A percentile compares a stretch with the other conserved stretches of the same genome.
phyloP scores from a whole-genome alignment of 2,888 invertebrate genomes.

The Trichopoda pennipes region DNA sequence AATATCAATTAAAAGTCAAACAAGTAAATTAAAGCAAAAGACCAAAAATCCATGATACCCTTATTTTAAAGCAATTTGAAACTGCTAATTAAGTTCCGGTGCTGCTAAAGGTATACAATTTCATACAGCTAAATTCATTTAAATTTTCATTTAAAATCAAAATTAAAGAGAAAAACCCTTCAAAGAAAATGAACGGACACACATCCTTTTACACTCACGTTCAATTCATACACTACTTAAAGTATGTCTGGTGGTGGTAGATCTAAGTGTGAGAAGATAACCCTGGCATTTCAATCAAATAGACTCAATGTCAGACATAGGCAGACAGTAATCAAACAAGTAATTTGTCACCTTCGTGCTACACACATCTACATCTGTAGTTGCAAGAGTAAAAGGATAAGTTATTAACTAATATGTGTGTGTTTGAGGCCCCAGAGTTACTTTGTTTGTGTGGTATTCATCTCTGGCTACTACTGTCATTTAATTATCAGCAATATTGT shows the following conservation, averaged over 20 bases:
- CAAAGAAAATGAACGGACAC: not conserved
- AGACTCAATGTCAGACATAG: slow-evolving; percentile 38
- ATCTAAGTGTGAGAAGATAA: slow-evolving; percentile 14
- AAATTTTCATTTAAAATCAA: slow-evolving; percentile 60
- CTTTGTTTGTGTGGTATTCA: not conserved
- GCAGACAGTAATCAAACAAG: slow-evolving; percentile 63
- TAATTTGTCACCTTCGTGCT: slow-evolving; percentile 61
- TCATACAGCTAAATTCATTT: slow-evolving; percentile 55
- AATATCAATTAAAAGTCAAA: slow-evolving; percentile 56
- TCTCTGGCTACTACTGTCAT: slow-evolving; percentile 23
- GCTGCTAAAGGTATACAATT: not conserved
- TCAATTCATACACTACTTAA: not conserved
- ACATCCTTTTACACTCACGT: not conserved
- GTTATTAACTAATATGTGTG: not conserved
- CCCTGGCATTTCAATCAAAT: slow-evolving; percentile 53
- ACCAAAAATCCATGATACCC: slow-evolving; percentile 36
- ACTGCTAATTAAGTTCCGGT: slow-evolving; percentile 62
- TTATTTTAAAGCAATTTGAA: slow-evolving; percentile 53
- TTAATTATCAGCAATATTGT: slow-evolving; percentile 39
- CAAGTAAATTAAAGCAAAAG: not conserved
- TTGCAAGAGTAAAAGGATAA: not conserved
- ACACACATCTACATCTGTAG: slow-evolving; percentile 12
- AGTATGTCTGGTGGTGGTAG: not conserved
- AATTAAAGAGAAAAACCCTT: slow-evolving; percentile 40
- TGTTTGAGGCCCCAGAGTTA: not conserved